phyloP scores from a whole-genome alignment of 2,113 vertebrate species.

The Bubalus kerabau region DNA sequence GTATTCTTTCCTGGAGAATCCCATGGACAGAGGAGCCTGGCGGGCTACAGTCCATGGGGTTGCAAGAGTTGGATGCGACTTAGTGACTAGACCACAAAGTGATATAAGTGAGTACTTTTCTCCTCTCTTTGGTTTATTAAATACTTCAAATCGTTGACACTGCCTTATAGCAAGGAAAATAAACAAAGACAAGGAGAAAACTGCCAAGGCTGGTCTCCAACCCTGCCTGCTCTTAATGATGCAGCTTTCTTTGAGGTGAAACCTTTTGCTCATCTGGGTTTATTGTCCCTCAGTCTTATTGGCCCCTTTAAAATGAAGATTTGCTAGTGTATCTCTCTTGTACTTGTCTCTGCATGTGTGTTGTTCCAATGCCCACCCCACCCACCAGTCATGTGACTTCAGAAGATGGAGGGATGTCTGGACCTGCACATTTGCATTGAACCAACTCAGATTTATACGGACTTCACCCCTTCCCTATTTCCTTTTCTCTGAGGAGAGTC shows the following conservation, averaged over 20 bases:
- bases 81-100: background rate
- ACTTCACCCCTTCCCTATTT: background rate
- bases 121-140: background rate
- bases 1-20: background rate
- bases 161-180: background rate
- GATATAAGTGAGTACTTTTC: background rate
- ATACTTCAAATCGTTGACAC: background rate
- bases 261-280: background rate
- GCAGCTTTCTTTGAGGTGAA: background rate
- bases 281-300: background rate
- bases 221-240: background rate
- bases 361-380: background rate
- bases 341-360: background rate
- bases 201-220: background rate
- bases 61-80: rapidly evolving
- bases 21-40: background rate
- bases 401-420: background rate
- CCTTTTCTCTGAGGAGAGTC: background rate
- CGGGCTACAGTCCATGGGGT: background rate
- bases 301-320: background rate
- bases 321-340: background rate
- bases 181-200: background rate
- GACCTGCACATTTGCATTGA: background rate
- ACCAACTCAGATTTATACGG: background rate
- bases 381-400: background rate